Evolutionary conservation across 2,888 invertebrate genomes (phyloP).

Genomic region (Mythimna lalbum): DNA sequence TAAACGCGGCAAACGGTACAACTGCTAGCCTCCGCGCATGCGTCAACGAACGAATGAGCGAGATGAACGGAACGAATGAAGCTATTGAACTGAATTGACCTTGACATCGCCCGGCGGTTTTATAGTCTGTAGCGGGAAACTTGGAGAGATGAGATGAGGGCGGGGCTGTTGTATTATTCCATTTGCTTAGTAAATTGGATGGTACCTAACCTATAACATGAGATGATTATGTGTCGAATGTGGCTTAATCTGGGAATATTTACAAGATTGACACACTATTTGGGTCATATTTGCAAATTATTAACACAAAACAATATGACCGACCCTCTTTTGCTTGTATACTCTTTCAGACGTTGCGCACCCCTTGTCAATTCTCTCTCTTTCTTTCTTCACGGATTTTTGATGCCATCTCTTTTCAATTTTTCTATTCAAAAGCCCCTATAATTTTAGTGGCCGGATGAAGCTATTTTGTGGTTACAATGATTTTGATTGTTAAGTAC

Average conservation of each 20-base stretch:
- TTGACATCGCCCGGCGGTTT: constrained; percentile 57
- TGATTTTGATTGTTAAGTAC: constrained; percentile 40
- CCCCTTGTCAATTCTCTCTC: constrained; percentile 14
- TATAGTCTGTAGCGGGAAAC: constrained; percentile 56
- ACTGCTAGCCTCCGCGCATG: constrained; percentile 63
- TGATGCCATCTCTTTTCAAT: constrained; percentile 40
- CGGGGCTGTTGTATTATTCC: constrained; percentile 27
- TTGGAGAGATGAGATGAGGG: constrained; percentile 34
- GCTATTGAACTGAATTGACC: constrained; percentile 65
- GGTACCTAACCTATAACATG: constrained; percentile 32
- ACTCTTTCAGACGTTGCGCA: constrained; percentile 1
- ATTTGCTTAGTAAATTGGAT: constrained; percentile 62
- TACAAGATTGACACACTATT: constrained; percentile 9
- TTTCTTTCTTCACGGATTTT: neutral
- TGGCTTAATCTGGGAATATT: constrained; percentile 30
- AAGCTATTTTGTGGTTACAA: constrained; percentile 58
- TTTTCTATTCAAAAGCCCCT: constrained; percentile 56
- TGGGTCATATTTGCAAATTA: constrained; percentile 12
- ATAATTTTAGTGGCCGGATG: constrained; percentile 59
- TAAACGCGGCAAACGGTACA: constrained; percentile 65
- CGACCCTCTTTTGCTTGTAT: neutral
- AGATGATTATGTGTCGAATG: constrained; percentile 37
- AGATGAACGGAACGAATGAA: constrained; percentile 68
- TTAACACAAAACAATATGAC: neutral
- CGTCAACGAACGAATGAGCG: constrained; percentile 68